Evolutionary conservation across 2,888 invertebrate species (phyloP), one percentile per base, ranked within the genome.

Genomic region (Strigamia crassipes): DNA sequence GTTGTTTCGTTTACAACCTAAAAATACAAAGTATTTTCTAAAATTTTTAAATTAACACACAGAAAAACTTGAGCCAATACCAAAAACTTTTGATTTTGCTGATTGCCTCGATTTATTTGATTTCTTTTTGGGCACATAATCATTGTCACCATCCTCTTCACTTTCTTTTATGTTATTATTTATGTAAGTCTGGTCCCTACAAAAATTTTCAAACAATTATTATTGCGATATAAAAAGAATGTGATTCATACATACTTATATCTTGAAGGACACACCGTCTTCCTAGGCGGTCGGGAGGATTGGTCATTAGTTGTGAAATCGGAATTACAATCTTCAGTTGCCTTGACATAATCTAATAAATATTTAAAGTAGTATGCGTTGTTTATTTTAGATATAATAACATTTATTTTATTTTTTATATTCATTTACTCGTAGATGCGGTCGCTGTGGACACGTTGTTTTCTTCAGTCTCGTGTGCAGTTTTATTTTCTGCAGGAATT

Each of bases 271-370:
- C 27, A 73, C 13, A 8, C 31, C 10, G 73, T 31, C n/a, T 31
- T 73, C 13, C 73, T 73, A 27, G 73, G 23, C 27, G 73, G 73
- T 15, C 73, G 23, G 12, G 31, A 56, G 2, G 56, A 56, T n/a
- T 56, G 56, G n/a, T 56, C 56, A 18, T n/a, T 56, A 15, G 56
- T 18, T 18, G 56, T 6, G 8, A 56, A 18, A 18, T 9, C 56
- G 56, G 56, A 56, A 56, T 0, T 56, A 18, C 21, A 21, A 56
- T 56, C 51, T 13, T n/a, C 51, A 51, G 13, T n/a, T 56, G 56
- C 56, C 56, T 56, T 56, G 56, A 56, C 56, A 56, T 56, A n/a
- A 18, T 56, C 56, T 56, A 56, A 56, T 5, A 56, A 56, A 56
- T n/a, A 56, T 12, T 73, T 27, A 31, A 61, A 61, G 18, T n/a